Base-by-base conservation (phyloP, 2,888 invertebrate genomes). In the Tortricodes alternella region DNA sequence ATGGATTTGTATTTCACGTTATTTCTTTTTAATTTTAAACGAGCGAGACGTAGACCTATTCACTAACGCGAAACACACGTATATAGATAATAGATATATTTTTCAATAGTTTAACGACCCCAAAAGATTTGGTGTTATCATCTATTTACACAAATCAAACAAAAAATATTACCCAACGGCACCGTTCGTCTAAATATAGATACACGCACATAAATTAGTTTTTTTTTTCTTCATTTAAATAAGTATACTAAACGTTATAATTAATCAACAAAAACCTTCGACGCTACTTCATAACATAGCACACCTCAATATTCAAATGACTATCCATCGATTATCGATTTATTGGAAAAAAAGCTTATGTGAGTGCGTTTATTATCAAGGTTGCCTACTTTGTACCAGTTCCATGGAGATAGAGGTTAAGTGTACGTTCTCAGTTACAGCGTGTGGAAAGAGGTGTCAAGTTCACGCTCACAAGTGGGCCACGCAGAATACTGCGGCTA, bases 321-420 rank as follows among this genome's bases (percentile, higher is more conserved):
- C 66, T 68, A 61, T 52, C 58, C 43, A 65, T 59, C 68, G 66
- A 71, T 68, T 67, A 67, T 49, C 53, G 55, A 43, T 41, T 55
- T 63, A 53, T 57, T 61, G 57, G 61, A 71, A 49, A 66, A 65
- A 65, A 65, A 71, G 69, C 64, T 61, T 58, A 60, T 50, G 43
- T 51, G 62, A 59, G 61, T 61, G 51, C 63, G 59, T 18, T 32
- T 61, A 55, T 56, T 49, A 51, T 51, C 69, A 65, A 69, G 68
- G 65, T 59, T 63, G 59, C 55, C 39, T 50, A 5, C 15, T 15
- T 35, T 39, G 11, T 41, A 41, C 9, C 15, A 41, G 43, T 44
- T 49, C 43, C 27, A 38, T 32, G 16, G 19, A 48, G 23, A 37
- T 44, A 50, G 44, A 56, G 50, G 56, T 50, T 50, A 56, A 44